A percentile compares a stretch with the other conserved stretches of the same genome.
These are phyloP conservation scores for Hylia prasina DNA, from an alignment of 2,113 vertebrate species.

Conservation along the genomic window DNA sequence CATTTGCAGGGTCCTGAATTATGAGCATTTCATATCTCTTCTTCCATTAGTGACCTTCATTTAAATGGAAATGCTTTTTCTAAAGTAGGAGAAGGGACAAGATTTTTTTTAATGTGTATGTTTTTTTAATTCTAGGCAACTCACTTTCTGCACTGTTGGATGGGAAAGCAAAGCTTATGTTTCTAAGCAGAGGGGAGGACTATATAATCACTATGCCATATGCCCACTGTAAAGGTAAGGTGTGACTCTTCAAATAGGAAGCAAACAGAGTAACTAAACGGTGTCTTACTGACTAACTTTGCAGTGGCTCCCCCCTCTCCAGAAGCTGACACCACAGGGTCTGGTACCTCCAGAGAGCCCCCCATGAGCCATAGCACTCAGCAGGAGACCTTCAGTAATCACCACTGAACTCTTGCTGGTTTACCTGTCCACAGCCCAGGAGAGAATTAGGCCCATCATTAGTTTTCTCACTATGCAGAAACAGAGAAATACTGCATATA, in stretches of 20 bases:
- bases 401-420: neutral
- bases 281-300: neutral
- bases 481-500: neutral
- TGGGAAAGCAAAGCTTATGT: conserved; percentile 86
- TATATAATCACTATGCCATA: conserved; percentile 97
- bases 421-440: neutral
- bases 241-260: neutral
- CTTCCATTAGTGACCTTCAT: neutral
- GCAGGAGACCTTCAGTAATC: neutral
- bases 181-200: conserved; percentile 84
- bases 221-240: conserved; percentile 92
- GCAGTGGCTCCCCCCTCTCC: neutral
- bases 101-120: neutral
- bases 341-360: neutral
- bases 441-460: neutral
- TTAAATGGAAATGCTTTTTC: neutral
- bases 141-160: conserved; percentile 93
- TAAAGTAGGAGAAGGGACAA: neutral
- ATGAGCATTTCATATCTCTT: neutral
- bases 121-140: conserved; percentile 78
- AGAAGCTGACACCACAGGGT: neutral
- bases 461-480: neutral
- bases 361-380: fast-evolving
- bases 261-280: neutral
- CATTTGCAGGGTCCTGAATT: neutral